phyloP scores from a whole-genome alignment of 1,140 invertebrate species.

The Pemphigus obesinymphae region DNA sequence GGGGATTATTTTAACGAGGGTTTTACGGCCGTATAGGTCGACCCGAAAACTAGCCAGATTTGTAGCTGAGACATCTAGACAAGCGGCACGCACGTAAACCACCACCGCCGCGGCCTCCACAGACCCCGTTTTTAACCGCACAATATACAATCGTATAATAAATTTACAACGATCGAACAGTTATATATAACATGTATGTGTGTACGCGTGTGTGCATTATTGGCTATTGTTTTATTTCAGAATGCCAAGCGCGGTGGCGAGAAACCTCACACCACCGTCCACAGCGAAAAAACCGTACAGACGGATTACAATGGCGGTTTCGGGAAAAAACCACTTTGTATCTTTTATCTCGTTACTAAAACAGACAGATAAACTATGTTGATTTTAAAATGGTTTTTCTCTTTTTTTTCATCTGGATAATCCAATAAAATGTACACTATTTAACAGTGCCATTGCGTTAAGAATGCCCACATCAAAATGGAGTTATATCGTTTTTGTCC shows the following conservation, averaged over 20 bases:
- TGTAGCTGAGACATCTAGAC: background rate
- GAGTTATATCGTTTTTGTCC: too few species aligned
- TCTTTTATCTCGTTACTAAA: too few species aligned
- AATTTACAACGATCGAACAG: background rate
- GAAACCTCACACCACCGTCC: background rate
- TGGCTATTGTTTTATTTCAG: background rate
- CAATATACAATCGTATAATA: background rate
- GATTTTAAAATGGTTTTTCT: too few species aligned
- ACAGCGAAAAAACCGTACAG: too few species aligned
- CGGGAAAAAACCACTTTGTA: too few species aligned
- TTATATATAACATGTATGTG: background rate
- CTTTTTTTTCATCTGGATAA: too few species aligned
- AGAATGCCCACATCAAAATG: too few species aligned
- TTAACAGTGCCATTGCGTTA: too few species aligned
- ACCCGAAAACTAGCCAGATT: constrained; percentile 1
- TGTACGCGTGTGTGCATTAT: background rate
- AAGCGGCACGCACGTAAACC: background rate
- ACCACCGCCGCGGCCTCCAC: background rate
- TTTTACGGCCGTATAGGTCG: constrained; percentile 15
- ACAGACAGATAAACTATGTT: too few species aligned
- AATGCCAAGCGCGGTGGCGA: background rate
- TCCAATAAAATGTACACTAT: too few species aligned
- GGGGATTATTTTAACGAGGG: constrained; percentile 20
- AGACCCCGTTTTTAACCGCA: background rate
- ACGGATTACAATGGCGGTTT: too few species aligned